Evolutionary conservation across 2,888 invertebrate genomes (phyloP), one percentile per base, ranked within the genome.

Genomic region (Allacma fusca): DNA sequence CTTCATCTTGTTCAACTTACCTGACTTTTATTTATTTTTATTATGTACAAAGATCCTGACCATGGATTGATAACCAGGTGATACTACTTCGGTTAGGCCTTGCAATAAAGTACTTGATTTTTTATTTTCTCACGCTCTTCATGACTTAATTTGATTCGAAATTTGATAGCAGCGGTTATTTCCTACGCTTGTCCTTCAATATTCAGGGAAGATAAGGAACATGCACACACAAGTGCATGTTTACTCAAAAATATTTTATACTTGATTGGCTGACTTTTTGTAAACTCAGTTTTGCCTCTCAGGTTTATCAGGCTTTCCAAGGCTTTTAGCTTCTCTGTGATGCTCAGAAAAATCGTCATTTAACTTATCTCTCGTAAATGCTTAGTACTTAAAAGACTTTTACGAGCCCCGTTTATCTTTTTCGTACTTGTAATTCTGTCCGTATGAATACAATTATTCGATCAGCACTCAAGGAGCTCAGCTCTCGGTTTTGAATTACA

Each of bases 71-170:
- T 26, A 70, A 19, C 23, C 70, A 70, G 50, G 70, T 70, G 50
- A 24, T 50, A 23, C 4, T 21, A 28, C 21, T 12, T 50, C 50
- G 19, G 50, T 12, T 62, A 23, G 12, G 40, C 40, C n/a, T 73
- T 40, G 40, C 44, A 62, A n/a, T n/a, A n/a, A 23, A 62, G 62
- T 16, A 62, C 26, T 65, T 24, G 23, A 1, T 57, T 57, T 73
- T 62, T 43, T 28, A 23, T 73, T 73, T 73, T 73, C 73, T 73
- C 73, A 73, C 73, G 73, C 40, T 73, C 73, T 21, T 73, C 73
- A 73, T 73, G 62, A 72, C 72, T 72, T 73, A 73, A 73, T 64
- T 73, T 70, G 70, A 70, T 70, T 70, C 40, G 72, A 72, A 73
- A 73, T 73, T 73, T 73, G 40, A 64, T 73, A 40, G 73, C 59